Conservation (phyloP, 2,113 vertebrate species). For the Hydropotes inermis region DNA sequence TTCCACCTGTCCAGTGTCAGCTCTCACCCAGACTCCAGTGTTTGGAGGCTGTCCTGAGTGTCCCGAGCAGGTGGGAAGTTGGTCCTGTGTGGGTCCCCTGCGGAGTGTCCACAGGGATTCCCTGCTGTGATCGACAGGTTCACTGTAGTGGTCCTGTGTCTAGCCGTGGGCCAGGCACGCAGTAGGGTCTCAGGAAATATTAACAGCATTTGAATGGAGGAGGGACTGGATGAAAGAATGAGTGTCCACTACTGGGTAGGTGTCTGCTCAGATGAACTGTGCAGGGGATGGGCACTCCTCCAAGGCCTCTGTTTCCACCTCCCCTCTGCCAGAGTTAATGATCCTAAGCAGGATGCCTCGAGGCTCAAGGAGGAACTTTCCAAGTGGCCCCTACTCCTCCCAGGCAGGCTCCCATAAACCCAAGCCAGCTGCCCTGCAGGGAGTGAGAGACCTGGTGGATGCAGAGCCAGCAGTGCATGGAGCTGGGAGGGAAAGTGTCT, state of each 20-base stretch:
- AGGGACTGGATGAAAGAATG: neutral
- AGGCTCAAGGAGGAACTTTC: neutral
- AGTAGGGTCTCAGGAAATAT: neutral
- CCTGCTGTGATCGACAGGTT: too few relatives aligned
- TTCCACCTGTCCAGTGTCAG: neutral
- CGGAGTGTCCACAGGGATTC: neutral
- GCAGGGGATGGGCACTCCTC: neutral
- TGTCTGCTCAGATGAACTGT: neutral
- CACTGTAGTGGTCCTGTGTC: too few relatives aligned
- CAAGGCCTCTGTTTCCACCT: neutral
- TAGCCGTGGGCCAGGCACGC: neutral
- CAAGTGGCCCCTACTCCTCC: neutral
- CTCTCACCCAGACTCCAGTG: neutral
- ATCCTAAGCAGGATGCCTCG: neutral
- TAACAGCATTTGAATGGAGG: neutral
- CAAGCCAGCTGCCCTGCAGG: neutral
- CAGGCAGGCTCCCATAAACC: neutral
- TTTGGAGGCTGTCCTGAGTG: neutral
- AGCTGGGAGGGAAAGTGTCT: neutral
- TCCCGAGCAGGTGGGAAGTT: neutral
- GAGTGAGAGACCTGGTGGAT: neutral
- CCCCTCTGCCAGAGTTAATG: neutral
- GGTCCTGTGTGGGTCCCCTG: neutral
- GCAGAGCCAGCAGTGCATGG: accelerated
- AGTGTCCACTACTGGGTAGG: neutral